Percentiles rank a stretch among this genome's conserved stretches.
Evolutionary conservation across 2,113 vertebrate species (phyloP).

Genomic region (Hemicordylus capensis): DNA sequence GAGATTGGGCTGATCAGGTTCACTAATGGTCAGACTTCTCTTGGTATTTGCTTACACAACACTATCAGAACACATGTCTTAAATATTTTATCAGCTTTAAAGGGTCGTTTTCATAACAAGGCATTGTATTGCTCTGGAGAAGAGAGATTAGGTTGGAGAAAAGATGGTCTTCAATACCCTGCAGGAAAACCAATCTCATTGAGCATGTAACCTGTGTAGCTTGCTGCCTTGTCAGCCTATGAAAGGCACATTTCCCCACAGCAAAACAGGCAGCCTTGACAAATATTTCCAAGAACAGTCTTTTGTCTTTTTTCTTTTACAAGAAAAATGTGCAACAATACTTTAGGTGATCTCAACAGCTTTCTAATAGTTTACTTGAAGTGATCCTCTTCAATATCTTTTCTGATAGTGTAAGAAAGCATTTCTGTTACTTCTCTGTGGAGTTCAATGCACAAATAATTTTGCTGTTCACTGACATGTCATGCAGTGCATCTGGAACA

Average conservation of each 20-base stretch:
- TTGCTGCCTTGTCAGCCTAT: neutral
- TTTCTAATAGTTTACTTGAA: neutral
- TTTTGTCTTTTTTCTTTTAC: too few relatives aligned
- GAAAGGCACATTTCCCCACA: neutral
- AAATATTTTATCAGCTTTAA: slow-evolving; percentile 75
- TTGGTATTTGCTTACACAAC: slow-evolving; percentile 74
- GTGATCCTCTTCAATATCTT: neutral
- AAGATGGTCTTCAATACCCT: slow-evolving; percentile 28
- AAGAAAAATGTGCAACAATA: neutral
- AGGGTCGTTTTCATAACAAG: slow-evolving; percentile 60
- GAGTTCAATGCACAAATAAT: neutral
- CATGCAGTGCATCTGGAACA: too few relatives aligned
- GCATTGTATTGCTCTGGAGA: slow-evolving; percentile 44
- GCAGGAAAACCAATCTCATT: slow-evolving; percentile 40
- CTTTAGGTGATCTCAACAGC: neutral
- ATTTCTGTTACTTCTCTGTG: slow-evolving; percentile 2
- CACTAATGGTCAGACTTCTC: slow-evolving; percentile 57
- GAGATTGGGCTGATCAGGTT: slow-evolving; percentile 65
- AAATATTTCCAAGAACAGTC: neutral
- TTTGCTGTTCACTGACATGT: neutral
- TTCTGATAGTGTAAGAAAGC: neutral
- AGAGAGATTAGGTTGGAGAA: slow-evolving; percentile 36
- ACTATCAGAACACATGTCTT: slow-evolving; percentile 65
- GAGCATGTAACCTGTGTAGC: slow-evolving; percentile 22
- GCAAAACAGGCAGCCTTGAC: neutral